Conservation (phyloP, 2,888 invertebrate genomes). For the Cactoblastis cactorum region DNA sequence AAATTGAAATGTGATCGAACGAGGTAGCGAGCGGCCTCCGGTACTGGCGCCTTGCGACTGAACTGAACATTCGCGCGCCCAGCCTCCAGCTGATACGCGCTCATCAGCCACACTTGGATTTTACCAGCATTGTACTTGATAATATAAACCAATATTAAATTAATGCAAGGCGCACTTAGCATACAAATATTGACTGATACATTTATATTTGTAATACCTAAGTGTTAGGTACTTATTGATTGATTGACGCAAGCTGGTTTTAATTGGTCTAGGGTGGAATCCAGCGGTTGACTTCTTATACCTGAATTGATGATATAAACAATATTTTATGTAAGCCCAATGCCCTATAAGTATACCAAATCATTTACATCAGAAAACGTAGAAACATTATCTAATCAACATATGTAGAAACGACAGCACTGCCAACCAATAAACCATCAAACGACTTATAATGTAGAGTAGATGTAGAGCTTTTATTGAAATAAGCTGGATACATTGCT, state of each 20-base stretch:
- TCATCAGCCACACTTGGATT: constrained; percentile 21
- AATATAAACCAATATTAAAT: no score
- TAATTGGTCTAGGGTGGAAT: no score
- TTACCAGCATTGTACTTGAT: no score
- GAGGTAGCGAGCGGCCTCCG: constrained; percentile 36
- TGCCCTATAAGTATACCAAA: not conserved
- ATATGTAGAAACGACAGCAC: not conserved
- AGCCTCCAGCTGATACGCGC: constrained; percentile 38
- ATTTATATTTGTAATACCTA: no score
- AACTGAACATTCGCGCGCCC: constrained; percentile 44
- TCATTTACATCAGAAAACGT: not conserved
- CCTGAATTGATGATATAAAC: no score
- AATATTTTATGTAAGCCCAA: not conserved
- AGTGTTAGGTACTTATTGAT: no score
- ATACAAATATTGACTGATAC: no score
- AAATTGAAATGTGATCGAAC: not conserved
- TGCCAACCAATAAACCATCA: not conserved
- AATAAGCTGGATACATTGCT: not conserved
- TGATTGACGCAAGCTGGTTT: no score
- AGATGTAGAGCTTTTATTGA: constrained; percentile 2
- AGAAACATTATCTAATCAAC: not conserved
- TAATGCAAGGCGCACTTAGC: no score
- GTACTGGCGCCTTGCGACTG: constrained; percentile 50
- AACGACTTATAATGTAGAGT: not conserved
- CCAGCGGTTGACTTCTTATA: no score